Evolutionary conservation across 2,113 vertebrate species (phyloP), one percentile per base, ranked within the genome.

Genomic region (Pelvicachromis taeniatus): DNA sequence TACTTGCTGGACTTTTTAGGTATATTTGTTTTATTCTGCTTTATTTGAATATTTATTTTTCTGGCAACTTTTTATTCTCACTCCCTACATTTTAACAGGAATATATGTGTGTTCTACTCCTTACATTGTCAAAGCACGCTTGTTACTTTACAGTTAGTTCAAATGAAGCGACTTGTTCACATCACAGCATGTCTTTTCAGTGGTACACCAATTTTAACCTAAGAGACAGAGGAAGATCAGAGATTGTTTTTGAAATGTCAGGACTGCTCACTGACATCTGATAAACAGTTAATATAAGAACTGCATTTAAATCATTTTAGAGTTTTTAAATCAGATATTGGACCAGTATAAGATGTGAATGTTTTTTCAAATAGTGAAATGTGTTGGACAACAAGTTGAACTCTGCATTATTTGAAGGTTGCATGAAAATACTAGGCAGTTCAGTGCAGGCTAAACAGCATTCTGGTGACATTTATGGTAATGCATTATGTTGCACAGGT

Each of bases 191-290:
- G 14, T 23, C n/a, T 23, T 65, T 38, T 38, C 11, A 21, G 33
- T 8, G 19, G 38, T 65, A 3, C 38, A 65, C 59, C 58, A 10
- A 19, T 63, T 65, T 42, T 40, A 68, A 68, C 21, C 21, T 23
- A 68, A 40, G n/a, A 45, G 42, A 31, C 31, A 5, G 42, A 68
- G 63, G 59, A 63, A 13, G 59, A 33, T 4, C 59, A n/a, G 59
- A 61, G 58, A 5, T 0, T 0, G 14, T 17, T 59, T 59, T 17
- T 59, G 14, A 63, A 7, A 1, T 38, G 2, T 63, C 9, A 12
- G 58, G 58, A 12, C 59, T 38, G 59, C 31, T 35, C 59, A 63
- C 17, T 12, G 59, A 35, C 9, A 35, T 63, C 6, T 56, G 54
- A 56, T 26, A 38, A 38, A n/a, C 59, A 12, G 59, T 35, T 17